These are phyloP conservation scores for Diachasma alloeum DNA, from an alignment of 1,140 invertebrate genomes.

Conservation along the genomic window DNA sequence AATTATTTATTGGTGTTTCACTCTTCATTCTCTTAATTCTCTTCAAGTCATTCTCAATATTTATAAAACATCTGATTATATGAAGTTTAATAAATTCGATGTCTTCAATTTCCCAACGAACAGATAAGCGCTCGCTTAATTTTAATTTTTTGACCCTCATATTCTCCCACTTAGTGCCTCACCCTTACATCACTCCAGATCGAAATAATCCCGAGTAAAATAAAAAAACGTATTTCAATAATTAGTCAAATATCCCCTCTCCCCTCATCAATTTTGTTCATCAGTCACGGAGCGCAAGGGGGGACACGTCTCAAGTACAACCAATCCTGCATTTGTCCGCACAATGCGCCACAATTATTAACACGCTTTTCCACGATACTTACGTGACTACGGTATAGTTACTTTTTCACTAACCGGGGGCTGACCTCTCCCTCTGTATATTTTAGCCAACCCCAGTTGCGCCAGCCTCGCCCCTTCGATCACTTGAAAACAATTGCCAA, in stretches of 20 bases:
- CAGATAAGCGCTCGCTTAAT: too few relatives aligned
- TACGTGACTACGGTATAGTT: background rate
- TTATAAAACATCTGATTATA: too few relatives aligned
- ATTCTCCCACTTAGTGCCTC: too few relatives aligned
- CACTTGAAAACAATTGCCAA: conserved; percentile 38
- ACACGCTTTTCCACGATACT: conserved; percentile 15
- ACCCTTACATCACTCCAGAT: too few relatives aligned
- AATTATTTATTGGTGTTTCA: too few relatives aligned
- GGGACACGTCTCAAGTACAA: conserved; percentile 7
- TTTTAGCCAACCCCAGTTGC: background rate
- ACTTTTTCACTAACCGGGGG: background rate
- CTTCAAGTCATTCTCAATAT: too few relatives aligned
- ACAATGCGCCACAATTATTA: conserved; percentile 9
- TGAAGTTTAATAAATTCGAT: too few relatives aligned
- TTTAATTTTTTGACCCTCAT: too few relatives aligned
- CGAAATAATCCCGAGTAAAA: too few relatives aligned
- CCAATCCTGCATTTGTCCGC: conserved; percentile 18
- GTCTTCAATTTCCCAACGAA: too few relatives aligned
- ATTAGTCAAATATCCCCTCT: background rate
- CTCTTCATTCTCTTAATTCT: too few relatives aligned
- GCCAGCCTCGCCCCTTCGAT: background rate
- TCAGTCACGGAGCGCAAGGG: background rate
- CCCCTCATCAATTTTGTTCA: background rate
- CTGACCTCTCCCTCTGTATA: conserved; percentile 4
- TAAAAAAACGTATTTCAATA: background rate